These are phyloP conservation scores for Drosophila imparisetae DNA, from an alignment of 2,888 invertebrate genomes.

Conservation along the genomic window DNA sequence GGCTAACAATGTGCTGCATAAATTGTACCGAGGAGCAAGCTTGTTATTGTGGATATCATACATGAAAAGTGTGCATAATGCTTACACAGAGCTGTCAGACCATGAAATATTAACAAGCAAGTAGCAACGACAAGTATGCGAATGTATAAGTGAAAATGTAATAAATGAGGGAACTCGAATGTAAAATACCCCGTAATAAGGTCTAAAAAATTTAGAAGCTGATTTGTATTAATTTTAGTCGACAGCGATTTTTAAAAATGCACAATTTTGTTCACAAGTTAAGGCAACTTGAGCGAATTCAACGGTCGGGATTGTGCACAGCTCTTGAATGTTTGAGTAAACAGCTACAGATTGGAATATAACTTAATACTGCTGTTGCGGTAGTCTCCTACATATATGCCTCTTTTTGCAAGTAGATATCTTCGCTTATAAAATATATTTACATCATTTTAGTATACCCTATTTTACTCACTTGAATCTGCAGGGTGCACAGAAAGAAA, in stretches of 20 bases:
- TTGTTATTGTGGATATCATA: slow-evolving; percentile 41
- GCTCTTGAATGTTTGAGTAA: not conserved
- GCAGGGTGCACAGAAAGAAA: not conserved
- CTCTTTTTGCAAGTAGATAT: not conserved
- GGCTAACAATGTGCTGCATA: slow-evolving; percentile 35
- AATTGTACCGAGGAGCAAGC: slow-evolving; percentile 33
- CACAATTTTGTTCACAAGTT: not conserved
- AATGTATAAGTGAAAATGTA: not conserved
- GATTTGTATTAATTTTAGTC: not conserved
- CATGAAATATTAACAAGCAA: not conserved
- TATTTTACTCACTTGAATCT: not conserved
- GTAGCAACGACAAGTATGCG: not conserved
- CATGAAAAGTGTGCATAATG: slow-evolving; percentile 36
- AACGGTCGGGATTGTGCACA: not conserved
- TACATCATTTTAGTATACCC: not conserved
- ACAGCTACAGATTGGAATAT: not conserved
- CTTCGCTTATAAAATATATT: not conserved
- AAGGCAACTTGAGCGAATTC: not conserved
- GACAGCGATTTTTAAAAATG: not conserved
- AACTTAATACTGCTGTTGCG: not conserved
- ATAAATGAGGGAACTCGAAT: not conserved
- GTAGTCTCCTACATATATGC: not conserved
- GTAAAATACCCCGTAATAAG: not conserved
- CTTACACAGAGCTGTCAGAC: slow-evolving; percentile 21
- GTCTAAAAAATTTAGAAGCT: not conserved